phyloP scores from a whole-genome alignment of 2,888 invertebrate species.

The Cheilosia pagana region DNA sequence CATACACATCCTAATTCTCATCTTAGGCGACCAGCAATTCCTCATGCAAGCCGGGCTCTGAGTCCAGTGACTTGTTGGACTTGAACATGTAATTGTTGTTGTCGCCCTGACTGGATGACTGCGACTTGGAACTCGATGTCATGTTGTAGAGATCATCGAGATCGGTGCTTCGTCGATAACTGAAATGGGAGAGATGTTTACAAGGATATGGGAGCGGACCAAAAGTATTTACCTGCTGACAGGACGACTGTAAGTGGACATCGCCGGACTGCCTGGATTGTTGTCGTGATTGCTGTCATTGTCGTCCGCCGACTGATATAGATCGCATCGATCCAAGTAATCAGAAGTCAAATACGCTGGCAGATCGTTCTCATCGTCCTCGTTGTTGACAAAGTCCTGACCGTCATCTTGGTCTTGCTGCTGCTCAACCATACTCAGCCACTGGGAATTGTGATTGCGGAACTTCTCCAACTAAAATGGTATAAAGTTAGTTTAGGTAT shows the following conservation, averaged over 20 bases:
- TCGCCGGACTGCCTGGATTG: conserved; percentile 81
- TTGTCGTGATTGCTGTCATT: conserved; percentile 81
- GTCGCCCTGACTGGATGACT: conserved; percentile 80
- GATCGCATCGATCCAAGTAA: conserved; percentile 86
- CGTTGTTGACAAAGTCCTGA: conserved; percentile 84
- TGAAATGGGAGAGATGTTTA: conserved; percentile 75
- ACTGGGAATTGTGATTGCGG: conserved; percentile 98
- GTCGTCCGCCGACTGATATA: conserved; percentile 83
- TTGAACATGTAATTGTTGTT: conserved; percentile 79
- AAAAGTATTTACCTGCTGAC: conserved; percentile 83
- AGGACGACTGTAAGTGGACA: conserved; percentile 84
- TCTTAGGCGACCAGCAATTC: conserved; percentile 80
- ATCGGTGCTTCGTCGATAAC: conserved; percentile 84
- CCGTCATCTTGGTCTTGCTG: conserved; percentile 85
- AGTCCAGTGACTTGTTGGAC: conserved; percentile 81
- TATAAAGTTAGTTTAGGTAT: not conserved
- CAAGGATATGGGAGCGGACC: not conserved
- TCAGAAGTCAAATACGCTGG: conserved; percentile 91
- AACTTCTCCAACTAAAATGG: conserved; percentile 91
- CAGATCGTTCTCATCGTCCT: conserved; percentile 86
- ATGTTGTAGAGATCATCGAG: conserved; percentile 84
- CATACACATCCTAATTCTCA: conserved; percentile 6
- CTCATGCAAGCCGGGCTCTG: conserved; percentile 78
- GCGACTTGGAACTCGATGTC: conserved; percentile 82
- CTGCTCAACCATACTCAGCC: conserved; percentile 97